Conservation (phyloP, 2,113 vertebrate genomes). For the Myocastor coypus region DNA sequence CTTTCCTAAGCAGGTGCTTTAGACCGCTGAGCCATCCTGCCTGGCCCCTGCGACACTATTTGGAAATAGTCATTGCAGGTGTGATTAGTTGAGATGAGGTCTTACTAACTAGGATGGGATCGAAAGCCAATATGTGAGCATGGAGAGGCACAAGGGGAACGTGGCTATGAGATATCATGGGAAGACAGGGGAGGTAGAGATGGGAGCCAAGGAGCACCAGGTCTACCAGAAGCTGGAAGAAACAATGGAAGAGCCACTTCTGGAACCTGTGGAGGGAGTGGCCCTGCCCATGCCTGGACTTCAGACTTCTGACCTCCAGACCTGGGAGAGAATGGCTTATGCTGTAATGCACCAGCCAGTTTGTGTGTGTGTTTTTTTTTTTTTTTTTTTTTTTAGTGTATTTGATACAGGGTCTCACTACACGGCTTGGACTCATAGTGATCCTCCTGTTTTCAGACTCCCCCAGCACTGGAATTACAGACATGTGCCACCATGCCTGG, state of each 20-base stretch:
- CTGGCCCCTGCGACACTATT: not conserved
- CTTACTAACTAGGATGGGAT: not conserved
- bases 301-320: not conserved
- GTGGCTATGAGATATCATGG: not conserved
- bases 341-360: not conserved
- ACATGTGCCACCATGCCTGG: no score
- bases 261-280: not conserved
- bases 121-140: not conserved
- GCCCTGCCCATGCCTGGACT: not conserved
- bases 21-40: no score
- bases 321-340: not conserved
- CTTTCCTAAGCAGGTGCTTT: no score
- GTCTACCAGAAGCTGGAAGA: not conserved
- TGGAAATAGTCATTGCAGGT: not conserved
- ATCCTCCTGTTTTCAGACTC: no score
- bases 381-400: not conserved
- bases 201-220: not conserved
- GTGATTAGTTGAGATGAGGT: not conserved
- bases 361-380: no score
- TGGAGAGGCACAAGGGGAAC: not conserved
- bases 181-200: not conserved
- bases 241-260: not conserved
- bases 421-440: no score
- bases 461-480: no score
- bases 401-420: no score